phyloP scores from a whole-genome alignment of 2,113 vertebrate species.

The Urocitellus parryii region DNA sequence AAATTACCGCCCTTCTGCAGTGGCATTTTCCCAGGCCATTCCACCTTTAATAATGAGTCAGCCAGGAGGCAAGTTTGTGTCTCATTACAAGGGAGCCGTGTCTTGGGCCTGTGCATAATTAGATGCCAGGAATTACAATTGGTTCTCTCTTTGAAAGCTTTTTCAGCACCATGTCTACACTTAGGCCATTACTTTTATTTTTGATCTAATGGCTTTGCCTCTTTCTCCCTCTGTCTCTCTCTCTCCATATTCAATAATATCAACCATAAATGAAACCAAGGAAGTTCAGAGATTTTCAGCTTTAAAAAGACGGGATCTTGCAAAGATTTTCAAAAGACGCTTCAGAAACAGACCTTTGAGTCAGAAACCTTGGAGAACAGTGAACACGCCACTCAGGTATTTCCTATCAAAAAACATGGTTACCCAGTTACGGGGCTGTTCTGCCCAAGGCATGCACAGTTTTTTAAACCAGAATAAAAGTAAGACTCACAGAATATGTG shows the following conservation, averaged over 20 bases:
- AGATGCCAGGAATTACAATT: slow-evolving; percentile 41
- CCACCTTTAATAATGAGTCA: slow-evolving; percentile 53
- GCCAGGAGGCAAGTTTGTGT: slow-evolving; percentile 26
- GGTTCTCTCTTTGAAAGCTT: slow-evolving; percentile 31
- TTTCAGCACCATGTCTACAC: slow-evolving; percentile 13
- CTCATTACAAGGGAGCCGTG: slow-evolving; percentile 42
- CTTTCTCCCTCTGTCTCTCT: background rate
- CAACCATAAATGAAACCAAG: slow-evolving; percentile 91
- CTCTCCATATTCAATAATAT: background rate
- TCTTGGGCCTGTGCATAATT: slow-evolving; percentile 55
- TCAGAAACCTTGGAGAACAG: slow-evolving; percentile 89
- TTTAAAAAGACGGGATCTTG: slow-evolving; percentile 88
- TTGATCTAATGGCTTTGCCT: slow-evolving; percentile 35
- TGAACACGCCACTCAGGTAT: slow-evolving; percentile 89
- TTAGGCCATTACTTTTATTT: slow-evolving; percentile 37
- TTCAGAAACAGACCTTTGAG: slow-evolving; percentile 96
- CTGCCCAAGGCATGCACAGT: background rate
- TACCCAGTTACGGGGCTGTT: slow-evolving; percentile 47
- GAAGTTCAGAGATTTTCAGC: slow-evolving; percentile 88
- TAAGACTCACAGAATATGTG: background rate
- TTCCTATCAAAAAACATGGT: slow-evolving; percentile 68
- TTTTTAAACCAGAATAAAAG: background rate
- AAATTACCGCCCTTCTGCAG: slow-evolving; percentile 66
- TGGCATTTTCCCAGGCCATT: slow-evolving; percentile 69
- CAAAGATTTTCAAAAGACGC: slow-evolving; percentile 92